phyloP scores from a whole-genome alignment of 2,888 invertebrate genomes.

The Drosophila affinis region DNA sequence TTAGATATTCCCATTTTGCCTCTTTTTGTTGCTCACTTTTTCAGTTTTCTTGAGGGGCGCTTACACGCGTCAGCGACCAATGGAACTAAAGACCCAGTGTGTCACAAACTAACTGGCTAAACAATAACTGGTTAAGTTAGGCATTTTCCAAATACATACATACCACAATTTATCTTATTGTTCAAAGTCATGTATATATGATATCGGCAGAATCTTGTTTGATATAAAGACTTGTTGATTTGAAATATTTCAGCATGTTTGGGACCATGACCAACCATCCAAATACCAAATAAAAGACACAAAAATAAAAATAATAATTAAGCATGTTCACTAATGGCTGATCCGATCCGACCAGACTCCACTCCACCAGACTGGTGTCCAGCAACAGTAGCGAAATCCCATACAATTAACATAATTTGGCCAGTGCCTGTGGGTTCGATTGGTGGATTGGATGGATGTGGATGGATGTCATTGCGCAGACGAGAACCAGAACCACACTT shows the following conservation, averaged over 20 bases:
- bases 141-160: background rate
- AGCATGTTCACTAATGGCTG: constrained; percentile 49
- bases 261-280: constrained; percentile 16
- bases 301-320: constrained; percentile 48
- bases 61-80: constrained; percentile 18
- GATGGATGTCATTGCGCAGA: constrained; percentile 26
- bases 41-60: constrained; percentile 13
- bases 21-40: constrained; percentile 41
- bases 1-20: constrained; percentile 55
- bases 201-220: constrained; percentile 7
- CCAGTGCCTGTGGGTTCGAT: constrained; percentile 26
- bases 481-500: background rate
- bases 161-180: constrained; percentile 24
- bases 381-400: constrained; percentile 54
- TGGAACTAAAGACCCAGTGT: constrained; percentile 3
- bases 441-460: background rate
- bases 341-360: background rate
- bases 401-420: constrained; percentile 54
- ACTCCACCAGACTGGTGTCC: constrained; percentile 19
- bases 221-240: constrained; percentile 45
- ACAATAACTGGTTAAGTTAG: background rate
- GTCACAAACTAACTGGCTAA: background rate
- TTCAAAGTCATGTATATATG: background rate
- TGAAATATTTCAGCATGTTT: constrained; percentile 45
- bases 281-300: constrained; percentile 6